phyloP scores from a whole-genome alignment of 2,113 vertebrate species.

The Zootoca vivipara region DNA sequence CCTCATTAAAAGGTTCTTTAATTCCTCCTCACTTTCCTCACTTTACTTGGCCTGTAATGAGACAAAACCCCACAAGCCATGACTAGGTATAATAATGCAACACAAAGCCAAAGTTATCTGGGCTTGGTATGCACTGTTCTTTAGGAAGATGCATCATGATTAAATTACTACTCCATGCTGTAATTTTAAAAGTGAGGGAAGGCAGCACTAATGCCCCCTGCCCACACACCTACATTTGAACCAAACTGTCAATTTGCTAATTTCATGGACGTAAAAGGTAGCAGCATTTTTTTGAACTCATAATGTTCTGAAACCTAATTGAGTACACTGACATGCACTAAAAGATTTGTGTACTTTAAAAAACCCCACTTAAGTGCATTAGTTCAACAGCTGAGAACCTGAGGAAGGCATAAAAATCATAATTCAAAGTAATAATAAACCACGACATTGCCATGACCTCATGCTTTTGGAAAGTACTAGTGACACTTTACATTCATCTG shows the following conservation, averaged over 20 bases:
- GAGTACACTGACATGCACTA: neutral
- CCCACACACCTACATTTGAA: neutral
- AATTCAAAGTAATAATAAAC: neutral
- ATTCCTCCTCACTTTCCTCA: too few relatives aligned
- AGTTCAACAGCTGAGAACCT: slow-evolving; percentile 3
- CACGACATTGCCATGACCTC: neutral
- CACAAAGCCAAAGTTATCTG: neutral
- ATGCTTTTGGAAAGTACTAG: neutral
- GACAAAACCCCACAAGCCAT: neutral
- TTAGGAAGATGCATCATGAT: neutral
- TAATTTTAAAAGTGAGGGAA: neutral
- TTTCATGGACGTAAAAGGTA: neutral
- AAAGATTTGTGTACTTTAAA: neutral
- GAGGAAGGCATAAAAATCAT: neutral
- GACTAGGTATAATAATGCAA: neutral
- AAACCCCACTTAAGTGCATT: neutral
- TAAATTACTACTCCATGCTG: neutral
- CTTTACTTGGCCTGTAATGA: neutral
- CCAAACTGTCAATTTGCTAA: slow-evolving; percentile 2
- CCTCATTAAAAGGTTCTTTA: too few relatives aligned
- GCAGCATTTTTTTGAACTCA: neutral
- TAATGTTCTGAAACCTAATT: neutral
- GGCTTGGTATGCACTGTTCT: neutral
- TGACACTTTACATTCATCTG: neutral
- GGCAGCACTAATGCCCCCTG: neutral